phyloP scores from a whole-genome alignment of 23 tunicate genomes.

The Ascidia mentula region DNA sequence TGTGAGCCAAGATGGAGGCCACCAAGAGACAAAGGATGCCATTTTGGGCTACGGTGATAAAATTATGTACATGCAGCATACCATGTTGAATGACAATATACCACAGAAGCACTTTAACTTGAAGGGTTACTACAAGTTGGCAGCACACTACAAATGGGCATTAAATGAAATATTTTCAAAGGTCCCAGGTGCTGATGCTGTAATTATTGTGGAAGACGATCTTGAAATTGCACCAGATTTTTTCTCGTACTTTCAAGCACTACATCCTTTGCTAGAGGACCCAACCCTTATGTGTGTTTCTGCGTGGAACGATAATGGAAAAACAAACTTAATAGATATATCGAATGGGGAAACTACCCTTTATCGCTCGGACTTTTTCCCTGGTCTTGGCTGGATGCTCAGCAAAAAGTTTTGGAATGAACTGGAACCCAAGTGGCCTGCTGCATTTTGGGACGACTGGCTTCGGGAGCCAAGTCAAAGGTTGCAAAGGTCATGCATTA shows the following conservation, averaged over 20 bases:
- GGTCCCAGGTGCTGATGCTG: conserved; percentile 48
- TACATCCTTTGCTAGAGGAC: conserved; percentile 45
- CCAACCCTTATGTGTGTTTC: conserved; percentile 76
- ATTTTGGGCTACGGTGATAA: conserved; percentile 43
- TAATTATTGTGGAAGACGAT: conserved; percentile 93
- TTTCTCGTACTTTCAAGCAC: conserved; percentile 59
- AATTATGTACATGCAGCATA: conserved; percentile 21
- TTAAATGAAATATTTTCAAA: conserved; percentile 47
- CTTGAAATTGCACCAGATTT: conserved; percentile 90
- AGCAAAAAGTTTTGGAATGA: conserved; percentile 72
- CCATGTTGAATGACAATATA: not conserved
- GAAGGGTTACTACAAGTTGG: conserved; percentile 85
- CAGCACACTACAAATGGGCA: conserved; percentile 90
- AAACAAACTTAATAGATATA: conserved; percentile 42
- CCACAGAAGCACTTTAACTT: conserved; percentile 32
- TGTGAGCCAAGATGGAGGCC: conserved; percentile 92
- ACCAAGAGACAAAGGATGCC: conserved; percentile 53
- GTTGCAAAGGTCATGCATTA: conserved; percentile 68
- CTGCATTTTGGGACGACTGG: conserved; percentile 99
- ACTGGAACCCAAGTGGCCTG: conserved; percentile 78
- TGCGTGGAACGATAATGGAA: conserved; percentile 99
- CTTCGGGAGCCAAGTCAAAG: conserved; percentile 78
- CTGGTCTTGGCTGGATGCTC: conserved; percentile 95
- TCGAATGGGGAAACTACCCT: conserved; percentile 38
- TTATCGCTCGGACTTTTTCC: conserved; percentile 91